Conservation (phyloP, 1,140 invertebrate genomes). For the Ceratitis capitata region DNA sequence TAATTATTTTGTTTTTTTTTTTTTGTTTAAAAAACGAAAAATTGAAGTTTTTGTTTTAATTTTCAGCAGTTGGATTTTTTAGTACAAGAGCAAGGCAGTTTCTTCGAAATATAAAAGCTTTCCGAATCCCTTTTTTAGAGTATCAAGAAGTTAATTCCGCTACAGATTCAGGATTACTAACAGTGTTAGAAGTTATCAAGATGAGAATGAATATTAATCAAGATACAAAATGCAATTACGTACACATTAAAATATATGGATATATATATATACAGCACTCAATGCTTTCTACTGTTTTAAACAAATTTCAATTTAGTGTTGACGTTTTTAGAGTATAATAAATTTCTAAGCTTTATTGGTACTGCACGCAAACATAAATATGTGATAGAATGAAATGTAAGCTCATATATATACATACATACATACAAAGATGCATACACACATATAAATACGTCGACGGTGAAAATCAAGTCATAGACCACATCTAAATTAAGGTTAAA, state of each 20-base stretch:
- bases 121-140: no score
- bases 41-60: no score
- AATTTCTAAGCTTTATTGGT: slow-evolving; percentile 26
- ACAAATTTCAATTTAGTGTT: slow-evolving; percentile 23
- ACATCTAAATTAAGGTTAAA: slow-evolving; percentile 36
- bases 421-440: background rate
- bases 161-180: no score
- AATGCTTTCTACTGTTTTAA: background rate
- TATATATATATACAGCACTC: background rate
- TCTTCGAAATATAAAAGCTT: no score
- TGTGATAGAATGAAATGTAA: no score
- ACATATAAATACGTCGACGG: background rate
- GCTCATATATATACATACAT: background rate
- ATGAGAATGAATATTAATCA: no score
- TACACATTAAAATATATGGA: background rate
- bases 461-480: slow-evolving; percentile 28
- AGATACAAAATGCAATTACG: background rate
- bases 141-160: no score
- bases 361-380: background rate
- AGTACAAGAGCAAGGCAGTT: no score
- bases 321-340: slow-evolving; percentile 26
- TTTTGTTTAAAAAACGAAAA: no score
- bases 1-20: no score
- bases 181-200: no score
- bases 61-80: no score